Percentiles rank a stretch among this genome's conserved stretches.
Conservation (phyloP, 2,888 invertebrate species). For the Sarcophaga rosellei region DNA sequence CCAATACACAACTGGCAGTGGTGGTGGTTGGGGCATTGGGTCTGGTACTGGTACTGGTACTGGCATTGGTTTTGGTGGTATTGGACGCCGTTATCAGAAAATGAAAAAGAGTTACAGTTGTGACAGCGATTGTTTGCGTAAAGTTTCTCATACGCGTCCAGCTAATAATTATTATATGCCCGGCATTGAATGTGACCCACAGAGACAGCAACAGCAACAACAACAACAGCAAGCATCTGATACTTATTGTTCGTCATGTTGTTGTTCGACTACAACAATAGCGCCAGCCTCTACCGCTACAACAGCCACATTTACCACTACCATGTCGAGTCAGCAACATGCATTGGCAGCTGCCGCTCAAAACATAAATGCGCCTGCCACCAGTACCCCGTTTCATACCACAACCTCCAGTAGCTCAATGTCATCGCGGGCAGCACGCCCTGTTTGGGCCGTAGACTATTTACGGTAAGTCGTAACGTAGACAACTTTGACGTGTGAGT, state of each 20-base stretch:
- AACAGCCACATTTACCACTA: constrained; percentile 79
- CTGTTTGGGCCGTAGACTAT: constrained; percentile 86
- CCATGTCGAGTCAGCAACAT: constrained; percentile 70
- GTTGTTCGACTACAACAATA: constrained; percentile 69
- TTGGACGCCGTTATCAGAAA: constrained; percentile 69
- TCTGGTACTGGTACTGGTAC: not conserved
- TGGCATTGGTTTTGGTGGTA: not conserved
- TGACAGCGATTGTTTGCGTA: constrained; percentile 77
- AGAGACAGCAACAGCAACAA: constrained; percentile 16
- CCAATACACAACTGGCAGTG: not conserved
- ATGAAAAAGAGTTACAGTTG: constrained; percentile 80
- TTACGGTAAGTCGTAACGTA: constrained; percentile 83
- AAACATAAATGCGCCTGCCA: constrained; percentile 54
- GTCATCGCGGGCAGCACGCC: constrained; percentile 75
- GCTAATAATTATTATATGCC: constrained; percentile 36
- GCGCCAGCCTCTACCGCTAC: constrained; percentile 72
- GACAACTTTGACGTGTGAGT: constrained; percentile 35
- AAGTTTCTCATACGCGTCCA: constrained; percentile 55
- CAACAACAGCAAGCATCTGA: constrained; percentile 53
- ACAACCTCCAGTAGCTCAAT: constrained; percentile 74
- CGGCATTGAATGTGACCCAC: constrained; percentile 11
- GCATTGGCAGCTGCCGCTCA: constrained; percentile 66
- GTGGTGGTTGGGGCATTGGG: constrained; percentile 2
- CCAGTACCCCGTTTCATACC: not conserved
- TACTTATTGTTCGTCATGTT: constrained; percentile 70